Evolutionary conservation across 2,113 vertebrate species (phyloP), one percentile per base, ranked within the genome.

Genomic region (Probosciger aterrimus): DNA sequence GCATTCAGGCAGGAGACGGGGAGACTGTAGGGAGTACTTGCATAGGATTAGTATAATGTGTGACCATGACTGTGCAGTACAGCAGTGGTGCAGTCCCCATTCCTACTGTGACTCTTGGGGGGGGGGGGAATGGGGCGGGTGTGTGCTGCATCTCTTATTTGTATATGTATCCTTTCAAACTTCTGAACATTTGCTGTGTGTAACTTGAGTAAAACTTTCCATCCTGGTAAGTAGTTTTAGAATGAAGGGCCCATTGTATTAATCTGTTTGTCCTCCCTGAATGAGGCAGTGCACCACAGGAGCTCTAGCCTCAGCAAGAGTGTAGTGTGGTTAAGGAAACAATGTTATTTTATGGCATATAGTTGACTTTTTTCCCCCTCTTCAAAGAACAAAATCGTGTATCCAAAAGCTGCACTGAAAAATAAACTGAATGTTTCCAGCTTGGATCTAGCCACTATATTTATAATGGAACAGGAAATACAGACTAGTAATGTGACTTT

Each of bases 11-110:
- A 39, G 71, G 35, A 53, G 44, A 6, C 14, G 7, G 28, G 24
- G 50, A 5, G 35, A 11, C 10, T 31, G n/a, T 4, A 28, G 27
- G 41, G 23, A 46, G 8, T 33, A 24, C 16, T 16, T 33, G 13
- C 16, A 3, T 0, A 4, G 63, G 27, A 4, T n/a, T 15, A 11
- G 12, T 14, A 0, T 5, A 0, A 0, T 4, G 14, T 46, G 18
- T 71, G 77, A 13, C 70, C 6, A 4, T 39, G 64, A 24, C 46
- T 59, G 43, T 25, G 53, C 35, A 59, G 65, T 33, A 44, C 65
- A 63, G 77, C 55, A 88, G 55, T 17, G 17, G 18, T 65, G 73
- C 53, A 88, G 3, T 57, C 25, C 24, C 24, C 3, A 0, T 47
- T 86, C 33, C 65, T 79, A 0, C 52, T 70, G 37, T 67, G 60